Evolutionary conservation across 2,888 invertebrate species (phyloP).

Genomic region (Temnothorax rugatulus): DNA sequence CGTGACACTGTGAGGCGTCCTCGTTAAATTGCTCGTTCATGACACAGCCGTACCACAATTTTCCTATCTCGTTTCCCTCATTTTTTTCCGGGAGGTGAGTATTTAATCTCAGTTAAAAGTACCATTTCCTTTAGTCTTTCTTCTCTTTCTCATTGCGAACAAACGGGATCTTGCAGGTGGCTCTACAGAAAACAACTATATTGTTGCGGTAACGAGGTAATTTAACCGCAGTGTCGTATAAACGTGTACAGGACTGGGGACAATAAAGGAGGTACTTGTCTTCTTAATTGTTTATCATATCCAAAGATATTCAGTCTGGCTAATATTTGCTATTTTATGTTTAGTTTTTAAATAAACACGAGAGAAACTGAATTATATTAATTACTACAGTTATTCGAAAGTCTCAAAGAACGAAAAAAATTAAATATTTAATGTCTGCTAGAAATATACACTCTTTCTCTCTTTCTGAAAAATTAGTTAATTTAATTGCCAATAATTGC

Average conservation of each 20-base stretch:
- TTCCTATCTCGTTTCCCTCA: conserved; percentile 13
- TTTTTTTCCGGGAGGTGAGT: conserved; percentile 30
- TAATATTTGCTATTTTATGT: conserved; percentile 2
- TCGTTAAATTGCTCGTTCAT: conserved; percentile 39
- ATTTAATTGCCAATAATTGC: too few relatives aligned
- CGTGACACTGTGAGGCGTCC: conserved; percentile 38
- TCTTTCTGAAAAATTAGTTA: too few relatives aligned
- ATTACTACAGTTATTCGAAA: not conserved
- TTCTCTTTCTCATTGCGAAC: conserved; percentile 18
- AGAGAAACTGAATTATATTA: not conserved
- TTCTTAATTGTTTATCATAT: conserved; percentile 4
- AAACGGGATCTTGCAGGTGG: conserved; percentile 39
- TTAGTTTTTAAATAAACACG: not conserved
- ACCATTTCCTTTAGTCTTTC: conserved; percentile 43
- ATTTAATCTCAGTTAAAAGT: conserved; percentile 60
- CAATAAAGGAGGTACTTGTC: conserved; percentile 2
- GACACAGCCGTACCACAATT: conserved; percentile 1
- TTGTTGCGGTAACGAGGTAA: conserved; percentile 65
- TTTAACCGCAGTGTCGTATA: conserved; percentile 60
- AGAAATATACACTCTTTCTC: not conserved
- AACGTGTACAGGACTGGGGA: conserved; percentile 51
- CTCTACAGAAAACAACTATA: conserved; percentile 52
- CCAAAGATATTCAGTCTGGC: not conserved
- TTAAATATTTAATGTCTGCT: not conserved
- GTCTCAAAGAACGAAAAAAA: not conserved